Conservation (phyloP, 1,140 invertebrate genomes). For the Pseudomyrmex dendroicus region DNA sequence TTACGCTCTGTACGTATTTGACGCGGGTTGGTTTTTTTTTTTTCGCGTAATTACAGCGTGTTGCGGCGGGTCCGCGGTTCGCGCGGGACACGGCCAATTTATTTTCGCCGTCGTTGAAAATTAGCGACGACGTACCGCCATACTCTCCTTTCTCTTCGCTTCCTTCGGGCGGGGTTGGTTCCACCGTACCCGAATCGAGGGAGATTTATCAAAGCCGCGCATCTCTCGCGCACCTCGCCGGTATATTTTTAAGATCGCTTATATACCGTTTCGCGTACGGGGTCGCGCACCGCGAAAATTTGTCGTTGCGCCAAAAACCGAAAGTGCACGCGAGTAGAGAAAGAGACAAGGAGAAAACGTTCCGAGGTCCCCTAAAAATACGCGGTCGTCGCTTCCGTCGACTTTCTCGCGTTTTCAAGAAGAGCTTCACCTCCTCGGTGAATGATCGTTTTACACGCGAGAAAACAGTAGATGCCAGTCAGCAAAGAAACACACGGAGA, state of each 20-base stretch:
- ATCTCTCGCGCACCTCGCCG: constrained; percentile 69
- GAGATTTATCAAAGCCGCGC: constrained; percentile 79
- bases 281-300: constrained; percentile 72
- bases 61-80: constrained; percentile 20
- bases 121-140: constrained; percentile 50
- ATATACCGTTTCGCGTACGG: constrained; percentile 64
- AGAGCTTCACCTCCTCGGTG: constrained; percentile 39
- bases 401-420: constrained; percentile 31
- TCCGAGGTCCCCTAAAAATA: constrained; percentile 82
- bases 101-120: constrained; percentile 59
- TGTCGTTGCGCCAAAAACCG: constrained; percentile 82
- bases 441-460: constrained; percentile 29
- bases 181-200: constrained; percentile 39
- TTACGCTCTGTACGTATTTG: constrained; percentile 46
- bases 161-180: constrained; percentile 33
- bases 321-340: constrained; percentile 66
- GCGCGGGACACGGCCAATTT: constrained; percentile 45
- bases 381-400: constrained; percentile 52
- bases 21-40: constrained; percentile 43
- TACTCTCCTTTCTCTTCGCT: not conserved
- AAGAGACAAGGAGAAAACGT: constrained; percentile 64
- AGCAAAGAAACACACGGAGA: not conserved
- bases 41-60: constrained; percentile 57
- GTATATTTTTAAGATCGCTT: constrained; percentile 80
- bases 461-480: not conserved